Percentiles rank a stretch among this genome's conserved stretches.
Conservation (phyloP, 2,113 vertebrate species). For the Grantiella picta region DNA sequence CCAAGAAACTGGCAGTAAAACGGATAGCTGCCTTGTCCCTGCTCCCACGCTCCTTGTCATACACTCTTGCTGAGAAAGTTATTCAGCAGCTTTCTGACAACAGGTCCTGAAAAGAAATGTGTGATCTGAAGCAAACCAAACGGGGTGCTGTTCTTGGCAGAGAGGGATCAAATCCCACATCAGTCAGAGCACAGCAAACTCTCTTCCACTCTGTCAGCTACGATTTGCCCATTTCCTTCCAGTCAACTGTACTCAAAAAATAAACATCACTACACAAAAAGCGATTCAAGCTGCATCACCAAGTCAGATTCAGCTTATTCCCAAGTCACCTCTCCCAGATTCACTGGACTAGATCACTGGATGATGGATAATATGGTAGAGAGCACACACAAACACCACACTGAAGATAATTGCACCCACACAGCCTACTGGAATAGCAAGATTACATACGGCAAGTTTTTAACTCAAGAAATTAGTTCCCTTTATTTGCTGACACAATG, state of each 20-base stretch:
- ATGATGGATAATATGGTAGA: background rate
- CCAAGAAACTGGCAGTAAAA: background rate
- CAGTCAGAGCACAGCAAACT: constrained; percentile 33
- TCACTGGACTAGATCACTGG: background rate
- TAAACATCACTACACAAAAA: background rate
- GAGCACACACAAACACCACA: background rate
- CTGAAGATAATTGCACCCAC: background rate
- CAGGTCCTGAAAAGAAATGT: background rate
- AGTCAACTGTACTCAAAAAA: constrained; percentile 8
- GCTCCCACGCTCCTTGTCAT: background rate
- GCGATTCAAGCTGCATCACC: background rate
- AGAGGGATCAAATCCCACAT: constrained; percentile 21
- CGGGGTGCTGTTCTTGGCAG: constrained; percentile 7
- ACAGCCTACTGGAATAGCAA: background rate
- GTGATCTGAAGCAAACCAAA: constrained; percentile 51
- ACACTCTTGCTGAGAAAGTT: constrained; percentile 17
- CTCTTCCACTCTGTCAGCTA: constrained; percentile 41
- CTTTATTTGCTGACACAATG: background rate
- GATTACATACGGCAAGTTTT: background rate
- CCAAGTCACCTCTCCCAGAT: background rate
- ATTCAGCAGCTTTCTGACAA: constrained; percentile 51
- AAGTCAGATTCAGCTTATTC: background rate
- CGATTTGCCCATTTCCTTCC: background rate
- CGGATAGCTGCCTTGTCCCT: background rate
- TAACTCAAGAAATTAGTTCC: background rate